Evolutionary conservation across 2,113 vertebrate genomes (phyloP).

Genomic region (Tinamus guttatus): DNA sequence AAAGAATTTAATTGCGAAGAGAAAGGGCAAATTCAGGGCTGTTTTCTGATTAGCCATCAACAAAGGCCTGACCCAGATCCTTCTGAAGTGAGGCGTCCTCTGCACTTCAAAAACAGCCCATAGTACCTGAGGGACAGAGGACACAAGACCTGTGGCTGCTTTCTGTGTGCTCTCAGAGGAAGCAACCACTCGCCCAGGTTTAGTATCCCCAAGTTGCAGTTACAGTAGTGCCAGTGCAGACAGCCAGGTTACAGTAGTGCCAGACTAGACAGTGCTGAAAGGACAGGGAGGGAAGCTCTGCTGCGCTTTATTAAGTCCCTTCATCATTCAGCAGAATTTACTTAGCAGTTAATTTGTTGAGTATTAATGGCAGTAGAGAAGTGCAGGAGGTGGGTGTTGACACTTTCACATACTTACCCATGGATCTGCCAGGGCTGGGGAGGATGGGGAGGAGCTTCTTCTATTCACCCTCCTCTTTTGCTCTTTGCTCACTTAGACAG

Average conservation of each 20-base stretch:
- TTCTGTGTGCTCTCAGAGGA: neutral
- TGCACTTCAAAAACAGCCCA: neutral
- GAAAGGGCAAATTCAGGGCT: neutral
- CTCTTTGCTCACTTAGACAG: neutral
- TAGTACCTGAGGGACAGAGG: neutral
- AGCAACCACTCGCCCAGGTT: neutral
- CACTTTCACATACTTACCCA: neutral
- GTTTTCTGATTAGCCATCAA: neutral
- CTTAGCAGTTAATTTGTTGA: neutral
- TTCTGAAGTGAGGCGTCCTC: neutral
- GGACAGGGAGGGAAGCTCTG: neutral
- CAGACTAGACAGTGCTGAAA: neutral
- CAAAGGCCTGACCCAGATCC: neutral
- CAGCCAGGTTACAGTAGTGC: neutral
- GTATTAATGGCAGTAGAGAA: neutral
- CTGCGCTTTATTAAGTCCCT: neutral
- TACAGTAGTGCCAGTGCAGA: neutral
- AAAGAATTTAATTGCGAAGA: neutral
- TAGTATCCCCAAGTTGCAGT: neutral
- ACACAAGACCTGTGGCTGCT: neutral
- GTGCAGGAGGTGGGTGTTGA: neutral
- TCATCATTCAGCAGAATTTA: neutral
- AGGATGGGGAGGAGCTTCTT: neutral
- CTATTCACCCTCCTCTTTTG: neutral
- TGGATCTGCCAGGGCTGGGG: neutral